Conservation (phyloP, 2,113 vertebrate genomes). For the Myiozetetes cayanensis region DNA sequence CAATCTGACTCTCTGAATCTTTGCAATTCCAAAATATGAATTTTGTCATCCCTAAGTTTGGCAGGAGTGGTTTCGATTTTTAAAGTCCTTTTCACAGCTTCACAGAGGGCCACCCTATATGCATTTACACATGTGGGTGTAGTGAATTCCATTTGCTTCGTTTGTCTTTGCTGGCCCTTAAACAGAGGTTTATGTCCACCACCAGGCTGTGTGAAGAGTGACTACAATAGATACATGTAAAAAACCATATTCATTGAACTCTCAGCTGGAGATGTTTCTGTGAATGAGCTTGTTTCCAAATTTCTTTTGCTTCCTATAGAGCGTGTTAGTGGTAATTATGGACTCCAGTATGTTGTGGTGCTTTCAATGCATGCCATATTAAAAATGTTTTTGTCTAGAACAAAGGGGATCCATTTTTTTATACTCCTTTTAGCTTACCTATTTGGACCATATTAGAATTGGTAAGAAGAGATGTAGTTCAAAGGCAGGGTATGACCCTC, state of each 20-base stretch:
- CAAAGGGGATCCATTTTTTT: not conserved
- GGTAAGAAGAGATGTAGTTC: not conserved
- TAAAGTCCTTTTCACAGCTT: not conserved
- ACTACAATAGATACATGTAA: accelerated
- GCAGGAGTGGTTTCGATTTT: not conserved
- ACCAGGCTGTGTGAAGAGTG: not conserved
- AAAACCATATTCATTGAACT: not conserved
- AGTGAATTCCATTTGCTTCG: not conserved
- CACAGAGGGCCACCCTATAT: not conserved
- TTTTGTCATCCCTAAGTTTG: not conserved
- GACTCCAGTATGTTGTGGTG: not conserved
- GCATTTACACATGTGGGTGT: not conserved
- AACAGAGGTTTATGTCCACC: not conserved
- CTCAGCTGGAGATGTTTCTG: not conserved
- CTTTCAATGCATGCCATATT: not conserved
- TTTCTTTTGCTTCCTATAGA: not conserved
- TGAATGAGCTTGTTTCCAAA: not conserved
- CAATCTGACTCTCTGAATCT: not conserved
- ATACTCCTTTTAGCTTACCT: not conserved
- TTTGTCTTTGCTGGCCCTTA: not conserved
- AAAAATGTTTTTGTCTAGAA: not conserved
- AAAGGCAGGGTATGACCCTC: not conserved
- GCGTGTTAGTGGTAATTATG: not conserved
- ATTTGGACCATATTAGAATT: not conserved
- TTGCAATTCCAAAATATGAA: not conserved